Evolutionary conservation across 92 coral and sea anemone species (phyloP), one percentile per base, ranked within the genome.

Genomic region (Metridium senile): DNA sequence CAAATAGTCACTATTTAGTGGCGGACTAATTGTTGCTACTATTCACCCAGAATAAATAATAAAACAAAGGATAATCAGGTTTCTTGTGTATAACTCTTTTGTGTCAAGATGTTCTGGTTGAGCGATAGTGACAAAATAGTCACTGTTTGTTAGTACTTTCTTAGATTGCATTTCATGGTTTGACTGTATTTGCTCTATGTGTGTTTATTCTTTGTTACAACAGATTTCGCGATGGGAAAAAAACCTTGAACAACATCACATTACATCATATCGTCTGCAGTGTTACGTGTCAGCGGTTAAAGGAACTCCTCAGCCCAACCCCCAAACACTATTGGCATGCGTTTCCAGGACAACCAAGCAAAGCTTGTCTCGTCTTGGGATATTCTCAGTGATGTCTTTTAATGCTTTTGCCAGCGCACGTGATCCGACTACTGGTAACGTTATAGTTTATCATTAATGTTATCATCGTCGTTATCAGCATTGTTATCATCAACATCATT

Each of bases 161-260:
- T n/a, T n/a, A n/a, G n/a, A n/a, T n/a, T n/a, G n/a, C n/a, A n/a
- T n/a, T n/a, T n/a, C n/a, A n/a, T n/a, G n/a, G n/a, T n/a, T n/a
- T n/a, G n/a, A n/a, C n/a, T n/a, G n/a, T n/a, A n/a, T n/a, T n/a
- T n/a, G n/a, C n/a, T n/a, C n/a, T n/a, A n/a, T n/a, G n/a, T n/a
- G n/a, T n/a, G n/a, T n/a, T n/a, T n/a, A n/a, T 63, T 43, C 31
- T 13, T 63, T 27, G 6, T 53, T 62, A 9, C 23, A 39, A 8
- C 75, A 96, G 99, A 96, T 96, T 82, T 89, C 97, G 11, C 84
- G 90, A 65, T 96, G 99, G 99, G 97, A 95, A 58, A 86, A 89
- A 59, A 95, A 89, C 74, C 76, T 95, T 22, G 99, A 95, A 77
- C 90, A 92, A 51, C 77, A 87, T 22, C 89, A 88, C 75, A 84